These are phyloP conservation scores for Solenopsis fugax DNA, from an alignment of 1,140 invertebrate genomes.

Conservation along the genomic window DNA sequence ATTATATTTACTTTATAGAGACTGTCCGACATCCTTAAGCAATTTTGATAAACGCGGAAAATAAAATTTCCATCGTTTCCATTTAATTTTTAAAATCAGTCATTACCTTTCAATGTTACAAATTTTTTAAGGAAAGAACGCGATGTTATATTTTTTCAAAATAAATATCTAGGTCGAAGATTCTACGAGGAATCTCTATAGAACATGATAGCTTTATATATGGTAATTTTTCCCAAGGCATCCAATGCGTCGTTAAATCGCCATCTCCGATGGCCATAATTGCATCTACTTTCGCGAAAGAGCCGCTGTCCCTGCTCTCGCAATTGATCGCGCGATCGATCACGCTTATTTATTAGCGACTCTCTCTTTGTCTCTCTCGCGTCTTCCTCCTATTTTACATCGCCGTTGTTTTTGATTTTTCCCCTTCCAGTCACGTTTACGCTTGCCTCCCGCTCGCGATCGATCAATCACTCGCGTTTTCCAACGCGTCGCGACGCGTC, in stretches of 20 bases:
- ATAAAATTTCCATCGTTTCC: background rate
- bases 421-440: constrained; percentile 14
- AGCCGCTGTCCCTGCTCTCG: background rate
- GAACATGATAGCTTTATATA: background rate
- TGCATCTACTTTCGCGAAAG: constrained; percentile 1
- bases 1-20: too few species aligned
- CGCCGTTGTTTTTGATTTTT: constrained; percentile 30
- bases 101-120: background rate
- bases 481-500: constrained; percentile 60
- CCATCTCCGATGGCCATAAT: constrained; percentile 2
- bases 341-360: constrained; percentile 39
- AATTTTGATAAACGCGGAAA: background rate
- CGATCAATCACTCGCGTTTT: constrained; percentile 63
- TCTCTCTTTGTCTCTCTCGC: background rate
- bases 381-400: constrained; percentile 22
- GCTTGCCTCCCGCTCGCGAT: constrained; percentile 30
- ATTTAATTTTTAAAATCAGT: background rate
- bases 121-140: background rate
- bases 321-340: constrained; percentile 35
- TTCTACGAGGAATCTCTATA: background rate
- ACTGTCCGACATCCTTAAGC: background rate
- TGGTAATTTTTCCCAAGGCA: constrained; percentile 5
- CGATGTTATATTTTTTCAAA: background rate
- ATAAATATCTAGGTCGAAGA: background rate
- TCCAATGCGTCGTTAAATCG: background rate